Evolutionary conservation across 2,888 invertebrate genomes (phyloP), one percentile per base, ranked within the genome.

Genomic region (Netelia fuscicornis): DNA sequence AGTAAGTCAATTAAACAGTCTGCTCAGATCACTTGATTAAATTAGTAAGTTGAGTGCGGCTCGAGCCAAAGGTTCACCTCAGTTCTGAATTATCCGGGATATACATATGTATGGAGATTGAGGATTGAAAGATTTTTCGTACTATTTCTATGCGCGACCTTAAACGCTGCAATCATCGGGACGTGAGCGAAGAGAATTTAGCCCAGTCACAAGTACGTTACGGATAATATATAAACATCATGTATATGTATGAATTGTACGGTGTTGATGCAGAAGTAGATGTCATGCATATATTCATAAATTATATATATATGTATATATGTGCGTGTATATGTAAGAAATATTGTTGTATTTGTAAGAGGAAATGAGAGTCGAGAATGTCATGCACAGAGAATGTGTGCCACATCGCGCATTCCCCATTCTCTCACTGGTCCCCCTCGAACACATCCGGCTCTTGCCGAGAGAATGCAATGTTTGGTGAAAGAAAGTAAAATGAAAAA

Each of bases 61-160:
- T 37, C 37, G 37, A 37, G 37, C 37, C 37, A 5, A 6, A 6
- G 37, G 37, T 8, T 37, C 6, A 37, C 6, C 37, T 1, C 6
- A 37, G 5, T 37, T 37, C 37, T 2, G 11, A 48, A 48, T 48
- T 2, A 48, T 2, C 37, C 37, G 3, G 8, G 13, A 25, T 52
- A 52, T 64, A 52, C 17, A 64, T 65, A 23, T 20, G 42, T 42
- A 52, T 25, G 56, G 20, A 9, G 42, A 76, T 13, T 54, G 23
- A 20, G n/a, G 64, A 52, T 42, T 64, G 9, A 42, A 30, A 67
- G 70, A 54, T 64, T 78, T 71, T 60, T 77, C 30, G 30, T 42
- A 48, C 75, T 84, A 83, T 88, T 85, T 37, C 77, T 87, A 86
- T 86, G 85, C 81, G 86, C 85, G 85, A 87, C 86, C 83, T 72